Percentiles rank a stretch among this genome's conserved stretches.
Evolutionary conservation across 2,797 vertebrate genomes (phyloP).

Genomic region (Staurois parvus): DNA sequence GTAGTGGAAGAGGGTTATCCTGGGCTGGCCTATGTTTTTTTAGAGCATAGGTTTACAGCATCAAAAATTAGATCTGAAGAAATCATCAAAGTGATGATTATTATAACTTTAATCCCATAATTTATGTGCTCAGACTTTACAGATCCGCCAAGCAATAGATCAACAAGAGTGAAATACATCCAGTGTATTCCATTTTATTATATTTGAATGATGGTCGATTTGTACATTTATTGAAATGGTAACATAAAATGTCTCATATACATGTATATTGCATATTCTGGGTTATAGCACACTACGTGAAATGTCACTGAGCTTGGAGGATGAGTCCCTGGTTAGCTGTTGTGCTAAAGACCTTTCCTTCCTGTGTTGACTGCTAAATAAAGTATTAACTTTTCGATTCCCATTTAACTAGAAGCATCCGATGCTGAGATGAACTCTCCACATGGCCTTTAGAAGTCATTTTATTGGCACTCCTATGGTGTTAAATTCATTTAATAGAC

Average conservation of each 20-base stretch:
- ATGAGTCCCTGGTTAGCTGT: background rate
- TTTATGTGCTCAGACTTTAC: too few species aligned
- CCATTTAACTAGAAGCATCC: constrained; percentile 11
- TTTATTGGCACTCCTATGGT: background rate
- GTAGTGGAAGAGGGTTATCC: too few species aligned
- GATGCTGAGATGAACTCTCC: background rate
- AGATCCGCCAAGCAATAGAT: too few species aligned
- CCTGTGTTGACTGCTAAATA: background rate
- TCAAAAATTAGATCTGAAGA: too few species aligned
- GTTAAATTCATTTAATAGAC: background rate
- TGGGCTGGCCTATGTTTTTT: too few species aligned
- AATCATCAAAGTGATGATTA: too few species aligned
- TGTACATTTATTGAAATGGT: background rate
- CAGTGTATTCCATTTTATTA: too few species aligned
- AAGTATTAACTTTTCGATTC: constrained; percentile 22
- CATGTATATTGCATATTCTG: background rate
- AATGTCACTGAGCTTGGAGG: constrained; percentile 19
- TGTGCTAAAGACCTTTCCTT: constrained; percentile 18
- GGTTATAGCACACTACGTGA: background rate
- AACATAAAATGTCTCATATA: constrained; percentile 12
- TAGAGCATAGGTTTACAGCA: too few species aligned
- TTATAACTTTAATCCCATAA: too few species aligned
- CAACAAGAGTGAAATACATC: too few species aligned
- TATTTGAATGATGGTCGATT: too few species aligned
- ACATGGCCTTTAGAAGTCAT: background rate